These are phyloP conservation scores for Eremophila alpestris DNA, from an alignment of 2,797 vertebrate species.

Conservation along the genomic window DNA sequence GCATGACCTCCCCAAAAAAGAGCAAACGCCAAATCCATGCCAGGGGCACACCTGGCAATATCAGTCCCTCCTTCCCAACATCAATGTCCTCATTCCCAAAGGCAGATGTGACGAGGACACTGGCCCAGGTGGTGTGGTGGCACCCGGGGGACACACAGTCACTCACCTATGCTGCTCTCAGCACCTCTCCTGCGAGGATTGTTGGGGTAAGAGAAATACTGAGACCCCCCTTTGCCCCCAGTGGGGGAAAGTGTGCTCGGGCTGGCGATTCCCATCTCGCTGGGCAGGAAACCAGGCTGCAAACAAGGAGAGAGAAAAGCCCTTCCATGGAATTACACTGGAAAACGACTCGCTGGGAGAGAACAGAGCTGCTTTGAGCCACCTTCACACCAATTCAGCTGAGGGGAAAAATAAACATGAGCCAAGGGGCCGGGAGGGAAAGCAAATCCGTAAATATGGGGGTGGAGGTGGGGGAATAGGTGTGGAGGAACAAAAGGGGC, in stretches of 20 bases:
- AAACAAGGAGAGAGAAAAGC: background rate
- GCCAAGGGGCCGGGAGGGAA: background rate
- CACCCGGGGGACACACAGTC: rapidly evolving
- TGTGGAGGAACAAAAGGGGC: background rate
- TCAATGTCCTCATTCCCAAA: background rate
- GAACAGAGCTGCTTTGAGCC: constrained; percentile 17
- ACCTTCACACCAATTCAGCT: background rate
- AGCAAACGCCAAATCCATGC: background rate
- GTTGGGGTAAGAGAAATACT: constrained; percentile 91
- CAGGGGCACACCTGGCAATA: background rate
- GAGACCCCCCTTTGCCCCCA: constrained; percentile 87
- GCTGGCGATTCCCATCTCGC: constrained; percentile 90
- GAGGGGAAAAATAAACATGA: background rate
- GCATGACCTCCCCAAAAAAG: background rate
- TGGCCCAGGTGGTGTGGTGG: background rate
- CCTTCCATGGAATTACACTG: background rate
- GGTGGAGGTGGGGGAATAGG: background rate
- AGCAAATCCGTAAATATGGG: background rate
- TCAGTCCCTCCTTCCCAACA: background rate
- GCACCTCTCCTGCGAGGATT: constrained; percentile 92
- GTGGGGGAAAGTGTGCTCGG: constrained; percentile 93
- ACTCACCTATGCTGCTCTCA: constrained; percentile 88
- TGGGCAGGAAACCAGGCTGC: constrained; percentile 89
- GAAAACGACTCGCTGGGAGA: background rate
- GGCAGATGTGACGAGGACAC: rapidly evolving